A percentile compares a stretch with the other conserved stretches of the same genome.
Evolutionary conservation across 2,888 invertebrate species (phyloP).

Genomic region (Phortica magna): DNA sequence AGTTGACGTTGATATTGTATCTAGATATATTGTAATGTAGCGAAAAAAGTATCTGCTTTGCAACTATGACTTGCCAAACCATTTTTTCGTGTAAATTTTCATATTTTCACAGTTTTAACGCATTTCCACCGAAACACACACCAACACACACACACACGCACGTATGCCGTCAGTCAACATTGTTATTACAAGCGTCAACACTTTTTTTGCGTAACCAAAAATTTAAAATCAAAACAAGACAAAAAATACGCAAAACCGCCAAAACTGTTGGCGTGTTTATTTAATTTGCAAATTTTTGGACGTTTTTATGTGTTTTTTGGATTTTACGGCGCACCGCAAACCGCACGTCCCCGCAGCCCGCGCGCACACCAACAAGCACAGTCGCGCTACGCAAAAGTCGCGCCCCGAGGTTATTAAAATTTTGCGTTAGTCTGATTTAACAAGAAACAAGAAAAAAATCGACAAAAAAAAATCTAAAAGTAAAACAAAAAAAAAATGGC

Average conservation of each 20-base stretch:
- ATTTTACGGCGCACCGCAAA: neutral
- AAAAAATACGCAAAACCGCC: neutral
- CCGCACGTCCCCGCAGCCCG: neutral
- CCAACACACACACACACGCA: neutral
- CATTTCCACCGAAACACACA: neutral
- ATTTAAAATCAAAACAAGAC: neutral
- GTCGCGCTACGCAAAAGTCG: slow-evolving; percentile 52
- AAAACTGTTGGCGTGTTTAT: slow-evolving; percentile 23
- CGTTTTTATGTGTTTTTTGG: slow-evolving; percentile 8
- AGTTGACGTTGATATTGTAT: no score
- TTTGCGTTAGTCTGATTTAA: slow-evolving; percentile 70
- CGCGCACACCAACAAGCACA: slow-evolving; percentile 1
- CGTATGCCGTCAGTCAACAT: neutral
- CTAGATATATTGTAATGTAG: no score
- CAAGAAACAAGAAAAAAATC: slow-evolving; percentile 31
- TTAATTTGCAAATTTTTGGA: slow-evolving; percentile 32
- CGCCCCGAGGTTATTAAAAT: slow-evolving; percentile 63
- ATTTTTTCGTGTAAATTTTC: neutral
- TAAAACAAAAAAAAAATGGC: slow-evolving; percentile 25
- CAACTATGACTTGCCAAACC: neutral
- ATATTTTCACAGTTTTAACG: neutral
- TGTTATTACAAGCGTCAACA: neutral
- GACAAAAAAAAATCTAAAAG: neutral
- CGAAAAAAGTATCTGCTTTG: no score
- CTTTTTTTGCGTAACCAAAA: neutral